These are phyloP conservation scores for Nipponia nippon DNA, from an alignment of 2,113 vertebrate genomes.

Conservation along the genomic window DNA sequence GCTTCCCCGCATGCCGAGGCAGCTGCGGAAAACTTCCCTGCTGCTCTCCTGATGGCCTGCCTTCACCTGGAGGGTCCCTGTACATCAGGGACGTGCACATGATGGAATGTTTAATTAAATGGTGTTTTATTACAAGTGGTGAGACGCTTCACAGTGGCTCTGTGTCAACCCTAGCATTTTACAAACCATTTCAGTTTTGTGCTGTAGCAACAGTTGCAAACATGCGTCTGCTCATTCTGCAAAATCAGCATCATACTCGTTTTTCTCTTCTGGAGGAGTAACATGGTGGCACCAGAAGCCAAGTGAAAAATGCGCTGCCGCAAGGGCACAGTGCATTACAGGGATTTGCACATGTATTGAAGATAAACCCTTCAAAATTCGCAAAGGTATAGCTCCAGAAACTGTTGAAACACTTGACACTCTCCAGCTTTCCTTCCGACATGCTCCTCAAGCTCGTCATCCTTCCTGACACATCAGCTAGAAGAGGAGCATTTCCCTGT, in stretches of 20 bases:
- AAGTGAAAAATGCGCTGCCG: not conserved
- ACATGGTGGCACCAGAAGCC: not conserved
- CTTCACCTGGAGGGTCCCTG: not conserved
- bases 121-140: not conserved
- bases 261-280: not conserved
- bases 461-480: not conserved
- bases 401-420: not conserved
- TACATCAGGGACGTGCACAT: accelerated
- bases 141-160: not conserved
- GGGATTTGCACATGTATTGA: not conserved
- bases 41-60: not conserved
- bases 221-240: not conserved
- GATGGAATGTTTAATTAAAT: not conserved
- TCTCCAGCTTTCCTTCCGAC: not conserved
- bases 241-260: accelerated
- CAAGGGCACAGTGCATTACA: not conserved
- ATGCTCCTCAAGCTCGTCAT: not conserved
- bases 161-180: not conserved
- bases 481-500: too few species aligned
- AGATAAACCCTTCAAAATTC: not conserved
- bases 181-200: not conserved
- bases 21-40: not conserved
- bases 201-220: not conserved
- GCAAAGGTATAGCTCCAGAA: not conserved
- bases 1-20: not conserved